Evolutionary conservation across 2,888 invertebrate species (phyloP), one percentile per base, ranked within the genome.

Genomic region (Nymphalis c-album): DNA sequence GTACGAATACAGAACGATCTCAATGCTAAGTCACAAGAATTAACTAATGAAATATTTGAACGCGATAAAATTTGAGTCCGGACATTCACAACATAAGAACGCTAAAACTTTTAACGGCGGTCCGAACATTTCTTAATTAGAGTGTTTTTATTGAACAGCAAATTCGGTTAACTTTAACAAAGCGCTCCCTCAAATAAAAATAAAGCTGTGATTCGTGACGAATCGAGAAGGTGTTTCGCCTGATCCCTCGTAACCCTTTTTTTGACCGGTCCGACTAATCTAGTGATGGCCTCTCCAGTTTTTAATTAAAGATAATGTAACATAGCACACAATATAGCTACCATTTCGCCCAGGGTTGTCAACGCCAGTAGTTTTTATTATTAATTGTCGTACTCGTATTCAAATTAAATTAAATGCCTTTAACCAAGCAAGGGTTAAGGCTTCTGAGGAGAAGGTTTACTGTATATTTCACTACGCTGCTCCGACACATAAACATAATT

Each of bases 241-340:
- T 83, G 57, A 40, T 84, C 85, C 84, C 83, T 84, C 82, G 84
- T 85, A 86, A 87, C 87, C 88, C 90, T 91, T 91, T 91, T 91
- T 91, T 87, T 90, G 86, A 83, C 82, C 82, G 85, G 79, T 83
- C 86, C 78, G 82, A 85, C 90, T 90, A 91, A 92, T 91, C 91
- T 88, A 90, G 85, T 84, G 87, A 85, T 86, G 86, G 87, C 80
- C 84, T 83, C 84, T 80, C 78, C 78, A 82, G 84, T 85, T 91
- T 90, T 90, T 92, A 92, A 92, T 91, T 92, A 91, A 91, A 90
- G 85, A 87, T 90, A 88, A 87, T 88, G 83, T 84, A 81, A 88
- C 90, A 91, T 91, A 86, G 86, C 87, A 88, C 90, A 91, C 89
- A 84, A 78, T 79, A 83, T 81, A 80, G 77, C 75, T 75, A 75